phyloP scores from a whole-genome alignment of 2,797 vertebrate species.

The Anguilla obscura region DNA sequence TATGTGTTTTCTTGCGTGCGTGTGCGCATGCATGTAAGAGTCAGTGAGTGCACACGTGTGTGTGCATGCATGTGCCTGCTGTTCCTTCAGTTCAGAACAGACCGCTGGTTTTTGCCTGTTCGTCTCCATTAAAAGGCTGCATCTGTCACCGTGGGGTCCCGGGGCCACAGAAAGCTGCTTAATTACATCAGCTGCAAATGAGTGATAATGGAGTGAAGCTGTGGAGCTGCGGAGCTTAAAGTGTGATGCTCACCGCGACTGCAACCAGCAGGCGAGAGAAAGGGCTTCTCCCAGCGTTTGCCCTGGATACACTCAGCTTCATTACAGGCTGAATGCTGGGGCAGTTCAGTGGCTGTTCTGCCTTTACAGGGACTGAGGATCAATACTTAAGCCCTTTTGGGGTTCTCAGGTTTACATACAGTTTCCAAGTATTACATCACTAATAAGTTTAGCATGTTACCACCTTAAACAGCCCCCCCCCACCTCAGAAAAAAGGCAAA shows the following conservation, averaged over 20 bases:
- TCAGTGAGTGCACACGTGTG: not conserved
- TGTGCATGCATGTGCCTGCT: not conserved
- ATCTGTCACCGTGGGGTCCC: not conserved
- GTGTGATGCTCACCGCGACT: not conserved
- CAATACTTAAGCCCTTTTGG: not conserved
- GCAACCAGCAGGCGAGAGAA: not conserved
- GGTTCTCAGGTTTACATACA: not conserved
- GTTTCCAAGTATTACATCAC: not conserved
- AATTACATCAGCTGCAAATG: constrained; percentile 18
- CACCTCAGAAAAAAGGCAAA: not conserved
- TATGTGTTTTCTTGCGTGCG: not conserved
- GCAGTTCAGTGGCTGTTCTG: not conserved
- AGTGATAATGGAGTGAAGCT: not conserved
- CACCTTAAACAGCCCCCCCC: not conserved
- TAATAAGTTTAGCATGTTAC: not conserved
- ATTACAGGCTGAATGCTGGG: not conserved
- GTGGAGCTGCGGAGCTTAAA: not conserved
- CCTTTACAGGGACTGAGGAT: not conserved
- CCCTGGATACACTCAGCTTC: not conserved
- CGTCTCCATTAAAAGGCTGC: constrained; percentile 12
- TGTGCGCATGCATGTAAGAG: not conserved
- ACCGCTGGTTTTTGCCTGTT: not conserved
- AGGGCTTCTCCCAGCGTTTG: not conserved
- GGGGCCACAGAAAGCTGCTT: not conserved
- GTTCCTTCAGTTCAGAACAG: not conserved